These are phyloP conservation scores for Microchirus variegatus DNA, from an alignment of 2,797 vertebrate genomes.

Conservation along the genomic window DNA sequence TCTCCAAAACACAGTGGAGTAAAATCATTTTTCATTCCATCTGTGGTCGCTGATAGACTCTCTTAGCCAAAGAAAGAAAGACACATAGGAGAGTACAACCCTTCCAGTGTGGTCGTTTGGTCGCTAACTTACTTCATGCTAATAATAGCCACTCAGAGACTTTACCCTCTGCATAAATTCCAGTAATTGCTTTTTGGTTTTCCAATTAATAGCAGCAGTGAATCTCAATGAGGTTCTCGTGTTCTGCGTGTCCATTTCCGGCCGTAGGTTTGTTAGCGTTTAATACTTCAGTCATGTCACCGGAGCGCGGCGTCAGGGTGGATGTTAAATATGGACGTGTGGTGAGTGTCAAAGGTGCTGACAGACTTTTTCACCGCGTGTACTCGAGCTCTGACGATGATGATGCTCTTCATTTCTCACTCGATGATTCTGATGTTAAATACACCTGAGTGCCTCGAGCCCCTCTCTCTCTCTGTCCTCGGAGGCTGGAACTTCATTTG, in stretches of 20 bases:
- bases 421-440: conserved; percentile 47
- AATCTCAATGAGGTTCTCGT: conserved; percentile 52
- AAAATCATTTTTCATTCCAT: conserved; percentile 60
- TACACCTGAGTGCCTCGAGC: conserved; percentile 23
- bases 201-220: conserved; percentile 47
- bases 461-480: conserved; percentile 35
- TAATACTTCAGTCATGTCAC: conserved; percentile 22
- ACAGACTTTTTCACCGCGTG: conserved; percentile 40
- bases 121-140: conserved; percentile 64
- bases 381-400: conserved; percentile 44
- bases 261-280: conserved; percentile 4
- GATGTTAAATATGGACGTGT: conserved; percentile 54
- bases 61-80: conserved; percentile 43
- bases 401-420: conserved; percentile 44
- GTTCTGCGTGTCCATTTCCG: conserved; percentile 8
- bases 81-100: conserved; percentile 40
- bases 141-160: conserved; percentile 72
- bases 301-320: conserved; percentile 25
- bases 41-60: conserved; percentile 50
- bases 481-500: conserved; percentile 21
- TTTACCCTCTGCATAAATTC: conserved; percentile 69
- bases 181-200: conserved; percentile 76
- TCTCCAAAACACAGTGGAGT: conserved; percentile 55
- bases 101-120: conserved; percentile 45
- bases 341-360: conserved; percentile 46